These are phyloP conservation scores for Plemyria rubiginata DNA, from an alignment of 2,888 invertebrate species.

Conservation along the genomic window DNA sequence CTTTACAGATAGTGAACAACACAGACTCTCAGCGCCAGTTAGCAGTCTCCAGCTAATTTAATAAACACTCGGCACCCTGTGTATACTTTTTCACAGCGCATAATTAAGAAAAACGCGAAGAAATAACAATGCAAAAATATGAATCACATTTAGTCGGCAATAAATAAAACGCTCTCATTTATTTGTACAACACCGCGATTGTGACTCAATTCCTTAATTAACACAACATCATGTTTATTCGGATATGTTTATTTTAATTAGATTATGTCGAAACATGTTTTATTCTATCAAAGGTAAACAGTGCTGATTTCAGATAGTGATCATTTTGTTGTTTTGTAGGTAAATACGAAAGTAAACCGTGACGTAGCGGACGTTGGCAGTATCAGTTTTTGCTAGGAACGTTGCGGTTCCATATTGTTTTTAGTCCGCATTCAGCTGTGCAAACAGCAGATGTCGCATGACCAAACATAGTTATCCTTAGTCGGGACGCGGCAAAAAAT, in stretches of 20 bases:
- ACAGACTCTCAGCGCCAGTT: slow-evolving; percentile 56
- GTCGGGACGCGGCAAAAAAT: slow-evolving; percentile 58
- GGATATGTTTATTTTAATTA: slow-evolving; percentile 28
- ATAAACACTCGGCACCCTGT: slow-evolving; percentile 57
- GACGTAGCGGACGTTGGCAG: slow-evolving; percentile 56
- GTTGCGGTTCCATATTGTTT: slow-evolving; percentile 62
- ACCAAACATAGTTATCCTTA: slow-evolving; percentile 71
- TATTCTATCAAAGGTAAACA: slow-evolving; percentile 24
- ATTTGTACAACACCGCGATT: slow-evolving; percentile 34
- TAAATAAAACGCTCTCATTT: slow-evolving; percentile 37
- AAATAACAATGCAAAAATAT: slow-evolving; percentile 38
- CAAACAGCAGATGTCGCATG: slow-evolving; percentile 67
- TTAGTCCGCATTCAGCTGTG: slow-evolving; percentile 64
- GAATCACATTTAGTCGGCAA: slow-evolving; percentile 37
- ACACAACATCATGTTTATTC: slow-evolving; percentile 22
- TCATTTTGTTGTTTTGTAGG: slow-evolving; percentile 21
- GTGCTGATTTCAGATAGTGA: slow-evolving; percentile 22
- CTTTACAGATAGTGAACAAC: slow-evolving; percentile 54
- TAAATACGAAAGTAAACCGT: slow-evolving; percentile 18
- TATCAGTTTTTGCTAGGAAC: slow-evolving; percentile 64
- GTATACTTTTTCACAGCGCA: slow-evolving; percentile 43
- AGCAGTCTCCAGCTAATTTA: slow-evolving; percentile 65
- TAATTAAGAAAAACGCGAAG: slow-evolving; percentile 40
- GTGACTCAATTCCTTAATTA: slow-evolving; percentile 36
- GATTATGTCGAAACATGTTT: slow-evolving; percentile 23